phyloP scores from a whole-genome alignment of 2,888 invertebrate genomes.

The Deilephila porcellus region DNA sequence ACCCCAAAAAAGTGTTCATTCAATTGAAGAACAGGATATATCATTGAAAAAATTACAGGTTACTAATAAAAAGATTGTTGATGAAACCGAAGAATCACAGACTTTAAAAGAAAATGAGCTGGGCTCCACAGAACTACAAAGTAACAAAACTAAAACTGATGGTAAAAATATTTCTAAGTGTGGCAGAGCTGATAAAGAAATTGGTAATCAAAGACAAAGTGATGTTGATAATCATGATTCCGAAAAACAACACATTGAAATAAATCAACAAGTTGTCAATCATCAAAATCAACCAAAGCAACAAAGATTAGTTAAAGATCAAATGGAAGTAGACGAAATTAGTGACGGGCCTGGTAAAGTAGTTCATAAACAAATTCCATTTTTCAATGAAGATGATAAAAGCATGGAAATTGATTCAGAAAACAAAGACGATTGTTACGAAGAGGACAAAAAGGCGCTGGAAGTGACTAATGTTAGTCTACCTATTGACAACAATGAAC shows the following conservation, averaged over 20 bases:
- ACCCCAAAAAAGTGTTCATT: background rate
- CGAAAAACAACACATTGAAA: constrained; percentile 31
- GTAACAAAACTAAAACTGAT: background rate
- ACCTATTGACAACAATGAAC: background rate
- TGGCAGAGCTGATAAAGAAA: background rate
- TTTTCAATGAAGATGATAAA: background rate
- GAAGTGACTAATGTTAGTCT: background rate
- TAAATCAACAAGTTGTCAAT: constrained; percentile 22
- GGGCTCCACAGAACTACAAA: background rate
- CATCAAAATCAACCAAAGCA: background rate
- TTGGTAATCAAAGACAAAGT: background rate
- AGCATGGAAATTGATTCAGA: background rate
- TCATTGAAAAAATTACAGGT: background rate
- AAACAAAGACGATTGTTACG: too few relatives aligned
- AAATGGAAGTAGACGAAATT: constrained; percentile 10
- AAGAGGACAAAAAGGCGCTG: background rate
- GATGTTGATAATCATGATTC: background rate
- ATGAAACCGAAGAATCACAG: background rate
- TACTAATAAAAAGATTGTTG: background rate
- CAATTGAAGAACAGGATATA: background rate
- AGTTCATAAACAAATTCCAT: background rate
- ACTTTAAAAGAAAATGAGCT: background rate
- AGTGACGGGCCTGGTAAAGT: background rate
- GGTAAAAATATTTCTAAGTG: constrained; percentile 4
- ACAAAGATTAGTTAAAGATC: background rate